Evolutionary conservation across 1,140 invertebrate species (phyloP), one percentile per base, ranked within the genome.

Genomic region (Zaprionus gabonicus): DNA sequence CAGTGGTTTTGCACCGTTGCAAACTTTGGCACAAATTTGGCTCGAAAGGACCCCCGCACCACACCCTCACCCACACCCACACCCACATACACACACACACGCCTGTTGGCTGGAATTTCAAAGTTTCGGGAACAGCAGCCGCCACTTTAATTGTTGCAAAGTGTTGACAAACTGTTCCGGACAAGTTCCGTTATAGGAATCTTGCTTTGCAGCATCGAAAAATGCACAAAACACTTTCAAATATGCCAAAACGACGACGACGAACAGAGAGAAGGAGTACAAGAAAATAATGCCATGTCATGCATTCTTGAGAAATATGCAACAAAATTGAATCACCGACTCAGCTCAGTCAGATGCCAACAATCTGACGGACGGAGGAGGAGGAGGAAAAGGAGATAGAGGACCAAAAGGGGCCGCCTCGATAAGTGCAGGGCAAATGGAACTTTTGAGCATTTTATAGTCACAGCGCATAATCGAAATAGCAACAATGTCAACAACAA

Each of bases 401-500:
- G 20, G 7, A 7, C 7, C 38, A 4, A 13, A 25, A 51, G 46
- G 17, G 3, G 10, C 2, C 1, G 46, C 20, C 20, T 25, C 46
- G n/a, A 51, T 51, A 51, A 51, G 46, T 20, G 23, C 38, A 20
- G 65, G 63, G 53, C 12, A 23, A 28, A 41, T 28, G 13, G 64
- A 68, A 80, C 58, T 83, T 83, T 76, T 31, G 34, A 67, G 59
- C 51, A 78, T 85, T 85, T 78, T 57, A 49, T 78, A 65, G 41
- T 36, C 63, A 65, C 25, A 71, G 49, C 46, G 41, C 64, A 78
- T 78, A 70, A 78, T 78, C 70, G 71, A 67, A 76, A 75, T 66
- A 58, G 56, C 66, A 78, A 69, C 60, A 70, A 73, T 63, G 71
- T 68, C 64, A 44, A 25, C 20, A 60, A 55, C 31, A 72, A 23